phyloP scores from a whole-genome alignment of 35 echinoderm and acorn worm species.

The Patiria miniata region DNA sequence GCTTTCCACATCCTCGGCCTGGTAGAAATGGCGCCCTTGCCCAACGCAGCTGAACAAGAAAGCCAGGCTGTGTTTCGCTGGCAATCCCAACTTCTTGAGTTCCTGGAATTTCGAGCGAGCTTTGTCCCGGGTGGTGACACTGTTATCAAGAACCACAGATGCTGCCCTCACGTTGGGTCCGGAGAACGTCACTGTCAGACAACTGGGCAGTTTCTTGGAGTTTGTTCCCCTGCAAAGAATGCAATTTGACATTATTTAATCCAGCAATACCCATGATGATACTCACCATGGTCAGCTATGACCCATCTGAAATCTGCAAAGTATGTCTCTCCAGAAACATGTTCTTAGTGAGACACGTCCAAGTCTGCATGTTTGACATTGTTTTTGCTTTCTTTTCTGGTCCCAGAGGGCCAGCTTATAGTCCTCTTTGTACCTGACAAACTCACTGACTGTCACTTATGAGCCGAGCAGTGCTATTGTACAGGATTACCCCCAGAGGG shows the following conservation, averaged over 20 bases:
- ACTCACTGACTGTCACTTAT: too few species aligned
- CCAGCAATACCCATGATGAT: background rate
- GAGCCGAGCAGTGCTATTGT: too few species aligned
- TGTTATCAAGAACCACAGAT: constrained; percentile 66
- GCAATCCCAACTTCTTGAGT: constrained; percentile 67
- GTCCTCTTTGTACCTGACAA: too few species aligned
- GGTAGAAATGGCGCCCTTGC: constrained; percentile 58
- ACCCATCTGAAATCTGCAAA: background rate
- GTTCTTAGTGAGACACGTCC: too few species aligned
- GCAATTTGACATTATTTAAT: too few species aligned
- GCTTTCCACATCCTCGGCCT: constrained; percentile 74
- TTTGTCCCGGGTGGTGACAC: constrained; percentile 37
- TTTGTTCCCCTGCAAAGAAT: too few species aligned
- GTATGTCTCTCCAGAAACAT: too few species aligned
- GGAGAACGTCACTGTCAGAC: constrained; percentile 65
- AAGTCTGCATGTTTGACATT: too few species aligned
- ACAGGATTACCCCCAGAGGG: too few species aligned
- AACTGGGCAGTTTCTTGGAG: too few species aligned
- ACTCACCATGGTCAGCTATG: background rate
- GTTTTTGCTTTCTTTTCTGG: too few species aligned
- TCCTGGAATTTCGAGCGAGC: constrained; percentile 42
- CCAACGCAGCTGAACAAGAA: constrained; percentile 97
- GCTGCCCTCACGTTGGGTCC: constrained; percentile 81
- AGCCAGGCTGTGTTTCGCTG: constrained; percentile 63
- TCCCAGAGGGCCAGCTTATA: too few species aligned